These are phyloP conservation scores for Bugula neritina DNA, from an alignment of 2,888 invertebrate species.

Conservation along the genomic window DNA sequence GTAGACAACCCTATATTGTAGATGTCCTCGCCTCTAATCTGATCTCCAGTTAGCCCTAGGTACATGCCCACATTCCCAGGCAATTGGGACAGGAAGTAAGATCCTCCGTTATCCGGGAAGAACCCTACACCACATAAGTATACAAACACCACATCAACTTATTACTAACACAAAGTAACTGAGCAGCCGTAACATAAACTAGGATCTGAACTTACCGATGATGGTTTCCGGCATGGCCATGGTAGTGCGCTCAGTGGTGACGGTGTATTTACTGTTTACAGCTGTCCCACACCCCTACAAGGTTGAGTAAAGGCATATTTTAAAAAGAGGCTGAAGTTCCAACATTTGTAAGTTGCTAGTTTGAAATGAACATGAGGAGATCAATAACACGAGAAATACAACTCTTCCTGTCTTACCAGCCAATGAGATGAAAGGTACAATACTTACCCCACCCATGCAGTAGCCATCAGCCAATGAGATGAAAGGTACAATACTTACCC, in stretches of 20 bases:
- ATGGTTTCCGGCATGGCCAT: conserved; percentile 15
- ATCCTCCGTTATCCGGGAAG: conserved; percentile 18
- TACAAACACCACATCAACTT: too few species aligned
- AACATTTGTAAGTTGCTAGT: too few species aligned
- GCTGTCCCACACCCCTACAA: conserved; percentile 13
- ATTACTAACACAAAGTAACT: not conserved
- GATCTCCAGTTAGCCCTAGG: conserved; percentile 19
- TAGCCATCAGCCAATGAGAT: conserved; percentile 4
- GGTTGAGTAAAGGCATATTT: too few species aligned
- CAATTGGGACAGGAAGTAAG: conserved; percentile 7
- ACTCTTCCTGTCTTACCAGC: too few species aligned
- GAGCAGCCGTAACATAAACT: not conserved
- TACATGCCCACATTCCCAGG: conserved; percentile 4
- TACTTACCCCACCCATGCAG: conserved; percentile 10
- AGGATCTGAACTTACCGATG: not conserved
- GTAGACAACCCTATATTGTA: conserved; percentile 7
- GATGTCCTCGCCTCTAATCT: conserved; percentile 9
- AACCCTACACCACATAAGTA: not conserved
- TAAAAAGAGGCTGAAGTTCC: too few species aligned
- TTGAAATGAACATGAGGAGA: too few species aligned
- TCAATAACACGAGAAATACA: too few species aligned
- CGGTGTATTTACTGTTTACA: not conserved
- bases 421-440: too few species aligned
- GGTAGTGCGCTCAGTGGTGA: not conserved
- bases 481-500: conserved; percentile 1